Evolutionary conservation across 2,888 invertebrate genomes (phyloP).

Genomic region (Cryptops parisi): DNA sequence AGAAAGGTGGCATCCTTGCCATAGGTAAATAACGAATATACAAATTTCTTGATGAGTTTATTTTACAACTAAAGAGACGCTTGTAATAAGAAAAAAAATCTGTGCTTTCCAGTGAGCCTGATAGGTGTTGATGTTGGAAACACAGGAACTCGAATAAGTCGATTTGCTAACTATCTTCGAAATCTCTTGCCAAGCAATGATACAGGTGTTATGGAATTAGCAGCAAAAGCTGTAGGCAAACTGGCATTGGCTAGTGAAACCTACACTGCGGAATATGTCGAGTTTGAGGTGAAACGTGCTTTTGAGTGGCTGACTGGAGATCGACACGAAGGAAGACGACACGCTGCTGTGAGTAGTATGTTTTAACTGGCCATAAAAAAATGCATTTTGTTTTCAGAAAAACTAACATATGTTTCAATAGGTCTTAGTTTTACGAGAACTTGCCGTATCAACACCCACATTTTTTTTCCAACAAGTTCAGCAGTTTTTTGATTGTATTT

Average conservation of each 20-base stretch:
- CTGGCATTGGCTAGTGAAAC: constrained; percentile 69
- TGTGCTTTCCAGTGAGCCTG: constrained; percentile 56
- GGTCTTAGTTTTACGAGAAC: constrained; percentile 73
- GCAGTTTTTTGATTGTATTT: constrained; percentile 83
- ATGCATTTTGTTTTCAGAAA: not conserved
- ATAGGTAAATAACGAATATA: constrained; percentile 43
- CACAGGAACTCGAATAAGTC: constrained; percentile 70
- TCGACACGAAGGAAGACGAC: constrained; percentile 75
- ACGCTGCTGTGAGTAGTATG: constrained; percentile 56
- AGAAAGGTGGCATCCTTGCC: constrained; percentile 87
- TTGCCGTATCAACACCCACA: constrained; percentile 90
- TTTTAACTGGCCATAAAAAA: constrained; percentile 4
- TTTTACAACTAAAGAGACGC: not conserved
- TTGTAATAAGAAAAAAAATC: not conserved
- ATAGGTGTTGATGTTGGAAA: constrained; percentile 88
- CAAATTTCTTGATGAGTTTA: not conserved
- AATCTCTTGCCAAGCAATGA: constrained; percentile 71
- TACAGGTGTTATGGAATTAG: constrained; percentile 86
- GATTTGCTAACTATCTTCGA: constrained; percentile 84
- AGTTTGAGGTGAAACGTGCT: constrained; percentile 89
- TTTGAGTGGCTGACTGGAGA: constrained; percentile 91
- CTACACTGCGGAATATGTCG: constrained; percentile 92
- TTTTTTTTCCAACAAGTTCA: constrained; percentile 93
- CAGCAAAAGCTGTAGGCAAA: constrained; percentile 87
- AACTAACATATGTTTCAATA: constrained; percentile 15